Evolutionary conservation across 2,797 vertebrate genomes (phyloP), one percentile per base, ranked within the genome.

Genomic region (Lithobates sylvaticus): DNA sequence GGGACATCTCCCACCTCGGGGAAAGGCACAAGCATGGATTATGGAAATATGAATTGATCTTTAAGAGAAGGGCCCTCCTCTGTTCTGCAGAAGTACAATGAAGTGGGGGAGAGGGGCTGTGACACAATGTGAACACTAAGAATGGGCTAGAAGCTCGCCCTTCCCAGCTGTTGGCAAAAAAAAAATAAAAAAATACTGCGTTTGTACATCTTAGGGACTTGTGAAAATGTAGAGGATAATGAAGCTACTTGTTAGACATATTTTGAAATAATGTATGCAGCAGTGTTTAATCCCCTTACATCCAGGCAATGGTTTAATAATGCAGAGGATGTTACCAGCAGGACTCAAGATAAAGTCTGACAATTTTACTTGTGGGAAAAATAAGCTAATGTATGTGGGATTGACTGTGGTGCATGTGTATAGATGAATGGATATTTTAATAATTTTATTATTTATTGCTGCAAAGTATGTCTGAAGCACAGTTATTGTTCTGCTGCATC

Each of bases 1-100:
- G 97, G 97, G 97, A 97, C 96, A 96, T 96, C 76, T 94, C 71
- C 95, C 95, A 96, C 97, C 97, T 97, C 95, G 94, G 98, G 97
- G 97, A 97, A 94, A 95, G 94, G 94, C 96, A 97, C 96, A 95
- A 96, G 95, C 96, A 97, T 98, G 98, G 98, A 99, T 99, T 99
- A 99, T 99, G 98, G 98, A 99, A 99, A 99, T 99, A 98, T 98
- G 97, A 96, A 97, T 96, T 96, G 97, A 98, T 99, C 97, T 97
- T 87, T 92, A 94, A 93, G 93, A 94, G 93, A 89, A 92, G 90
- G 88, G 89, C 92, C 91, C 61, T 78, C 68, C 34, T 44, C 81
- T 67, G 36, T 82, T 64, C 58, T 79, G 86, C 73, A 71, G 50
- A 81, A 78, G 78, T 74, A 84, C 81, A 84, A 84, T 84, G 86